A percentile compares a stretch with the other conserved stretches of the same genome.
phyloP scores from a whole-genome alignment of 2,888 invertebrate genomes.

The Sarcophaga caerulescens region DNA sequence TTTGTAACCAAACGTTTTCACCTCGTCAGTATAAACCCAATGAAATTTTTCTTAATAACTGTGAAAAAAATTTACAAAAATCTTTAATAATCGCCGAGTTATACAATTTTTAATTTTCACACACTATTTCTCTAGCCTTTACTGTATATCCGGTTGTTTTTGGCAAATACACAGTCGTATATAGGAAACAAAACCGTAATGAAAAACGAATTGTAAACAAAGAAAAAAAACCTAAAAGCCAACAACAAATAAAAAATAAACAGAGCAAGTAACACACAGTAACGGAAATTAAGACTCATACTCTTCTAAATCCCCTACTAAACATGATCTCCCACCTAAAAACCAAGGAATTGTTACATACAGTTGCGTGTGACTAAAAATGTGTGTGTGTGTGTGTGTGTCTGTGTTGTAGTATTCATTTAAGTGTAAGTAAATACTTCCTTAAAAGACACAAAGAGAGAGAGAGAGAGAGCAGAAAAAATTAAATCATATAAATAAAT shows the following conservation, averaged over 20 bases:
- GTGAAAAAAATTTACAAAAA: no score
- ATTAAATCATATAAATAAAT: conserved; percentile 30
- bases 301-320: not conserved
- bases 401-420: no score
- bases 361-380: no score
- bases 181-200: not conserved
- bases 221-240: not conserved
- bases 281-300: conserved; percentile 54
- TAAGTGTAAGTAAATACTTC: not conserved
- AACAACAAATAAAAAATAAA: conserved; percentile 63
- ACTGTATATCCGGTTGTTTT: no score
- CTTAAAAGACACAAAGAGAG: not conserved
- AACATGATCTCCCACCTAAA: conserved; percentile 14
- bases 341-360: no score
- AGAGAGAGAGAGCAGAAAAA: not conserved
- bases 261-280: not conserved
- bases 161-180: not conserved
- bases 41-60: no score
- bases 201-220: conserved; percentile 6
- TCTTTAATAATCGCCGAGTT: no score
- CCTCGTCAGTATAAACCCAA: no score
- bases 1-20: no score
- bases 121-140: no score
- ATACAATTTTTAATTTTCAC: no score
- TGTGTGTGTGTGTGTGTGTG: no score